Percentiles rank a stretch among this genome's conserved stretches.
Conservation (phyloP, 2,113 vertebrate genomes). For the Octodon degus region DNA sequence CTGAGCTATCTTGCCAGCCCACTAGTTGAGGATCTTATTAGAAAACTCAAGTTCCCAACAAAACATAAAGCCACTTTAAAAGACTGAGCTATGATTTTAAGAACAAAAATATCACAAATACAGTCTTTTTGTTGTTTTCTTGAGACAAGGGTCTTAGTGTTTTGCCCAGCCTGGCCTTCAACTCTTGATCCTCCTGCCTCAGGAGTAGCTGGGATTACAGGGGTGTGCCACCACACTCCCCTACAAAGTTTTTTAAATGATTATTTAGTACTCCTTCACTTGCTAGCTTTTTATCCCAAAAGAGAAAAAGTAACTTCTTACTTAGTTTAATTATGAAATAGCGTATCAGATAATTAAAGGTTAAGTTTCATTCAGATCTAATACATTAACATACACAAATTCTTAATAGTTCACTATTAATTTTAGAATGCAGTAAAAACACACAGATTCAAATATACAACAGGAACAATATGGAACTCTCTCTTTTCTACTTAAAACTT, state of each 20-base stretch:
- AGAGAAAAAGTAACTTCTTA: background rate
- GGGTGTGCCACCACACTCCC: background rate
- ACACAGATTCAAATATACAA: background rate
- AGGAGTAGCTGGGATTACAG: background rate
- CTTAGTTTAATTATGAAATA: conserved; percentile 1
- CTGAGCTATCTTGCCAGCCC: background rate
- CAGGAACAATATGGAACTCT: background rate
- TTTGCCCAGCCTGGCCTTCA: background rate
- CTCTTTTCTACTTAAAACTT: background rate
- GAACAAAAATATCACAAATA: background rate
- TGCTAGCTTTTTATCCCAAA: background rate
- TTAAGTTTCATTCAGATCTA: background rate
- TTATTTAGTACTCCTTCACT: background rate
- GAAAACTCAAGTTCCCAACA: conserved; percentile 34
- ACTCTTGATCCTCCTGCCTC: background rate
- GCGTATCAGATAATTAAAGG: background rate
- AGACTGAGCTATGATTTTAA: conserved; percentile 7
- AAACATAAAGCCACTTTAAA: background rate
- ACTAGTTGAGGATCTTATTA: background rate
- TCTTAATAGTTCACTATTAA: background rate
- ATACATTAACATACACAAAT: background rate
- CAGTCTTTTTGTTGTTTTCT: background rate
- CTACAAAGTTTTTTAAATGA: background rate
- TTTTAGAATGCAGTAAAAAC: background rate
- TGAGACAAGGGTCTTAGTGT: background rate